Evolutionary conservation across 1,140 invertebrate genomes (phyloP).

Genomic region (Tenebrio molitor): DNA sequence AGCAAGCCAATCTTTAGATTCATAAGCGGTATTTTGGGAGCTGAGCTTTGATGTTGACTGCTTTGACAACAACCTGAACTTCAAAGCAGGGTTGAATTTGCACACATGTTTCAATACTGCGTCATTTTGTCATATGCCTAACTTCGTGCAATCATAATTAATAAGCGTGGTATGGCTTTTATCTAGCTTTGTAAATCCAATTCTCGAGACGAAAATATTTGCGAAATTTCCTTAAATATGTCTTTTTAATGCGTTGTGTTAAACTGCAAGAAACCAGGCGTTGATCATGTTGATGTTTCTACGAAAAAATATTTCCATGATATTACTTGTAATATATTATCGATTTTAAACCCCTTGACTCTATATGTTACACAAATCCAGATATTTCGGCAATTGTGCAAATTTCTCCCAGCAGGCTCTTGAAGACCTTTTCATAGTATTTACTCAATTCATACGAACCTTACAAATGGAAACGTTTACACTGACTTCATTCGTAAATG

Average conservation of each 20-base stretch:
- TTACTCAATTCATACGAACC: conserved; percentile 1
- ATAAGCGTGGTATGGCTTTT: conserved; percentile 1
- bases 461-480: neutral
- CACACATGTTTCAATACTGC: conserved; percentile 5
- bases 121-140: neutral
- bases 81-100: conserved; percentile 22
- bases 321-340: too few species aligned
- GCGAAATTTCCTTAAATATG: too few species aligned
- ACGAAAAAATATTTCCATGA: too few species aligned
- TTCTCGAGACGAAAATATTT: too few species aligned
- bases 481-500: neutral
- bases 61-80: conserved; percentile 23
- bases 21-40: conserved; percentile 24
- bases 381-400: too few species aligned
- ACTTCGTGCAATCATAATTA: neutral
- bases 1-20: conserved; percentile 25
- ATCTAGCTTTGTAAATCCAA: neutral
- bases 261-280: too few species aligned
- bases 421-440: neutral
- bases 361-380: too few species aligned
- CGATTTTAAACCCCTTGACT: too few species aligned
- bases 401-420: too few species aligned
- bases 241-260: too few species aligned
- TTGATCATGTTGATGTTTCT: too few species aligned
- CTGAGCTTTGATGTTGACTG: conserved; percentile 26